Base-by-base conservation (phyloP, 2,113 vertebrate genomes). In the Brachyhypopomus occidentalis region DNA sequence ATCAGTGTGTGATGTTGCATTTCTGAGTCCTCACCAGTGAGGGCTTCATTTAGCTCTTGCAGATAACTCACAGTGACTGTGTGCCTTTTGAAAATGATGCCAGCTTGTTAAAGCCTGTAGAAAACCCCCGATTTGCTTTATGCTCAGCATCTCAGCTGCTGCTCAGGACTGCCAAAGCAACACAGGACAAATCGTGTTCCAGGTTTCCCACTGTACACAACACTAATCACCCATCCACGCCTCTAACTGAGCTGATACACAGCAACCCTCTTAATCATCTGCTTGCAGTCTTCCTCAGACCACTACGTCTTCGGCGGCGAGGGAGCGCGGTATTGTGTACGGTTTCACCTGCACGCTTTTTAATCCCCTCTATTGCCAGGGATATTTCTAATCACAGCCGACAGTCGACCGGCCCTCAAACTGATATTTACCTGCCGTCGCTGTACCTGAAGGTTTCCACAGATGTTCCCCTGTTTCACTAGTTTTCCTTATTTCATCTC, bases 361-460 rank as follows among this genome's bases (percentile, higher is more conserved):
- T 87, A 82, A 91, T 91, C 89, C 86, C 83, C 77, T 79, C 82
- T 27, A 12, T 27, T 58, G 55, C 56, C 38, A 84, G 84, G 84
- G 82, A 84, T 41, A 66, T 70, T 80, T 84, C 85, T 80, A 83
- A 88, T 87, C 81, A 88, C 78, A 66, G 86, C 70, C 76, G 6
- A 85, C 30, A 73, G 79, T 48, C 67, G 83, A 63, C 52, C 84
- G 84, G 77, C 60, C 73, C 45, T 74, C 75, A 84, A 87, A 88
- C 64, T 86, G 81, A 45, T 22, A 77, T 88, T 84, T 75, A 58
- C 17, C 82, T 79, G 83, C 80, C 72, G 58, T 87, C 86, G 88
- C 84, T 85, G 84, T 81, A 84, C 80, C 64, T 72, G 84, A 90
- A 90, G 89, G 89, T 90, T 91, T 89, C 63, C 79, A 56, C 55